Evolutionary conservation across 2,113 vertebrate genomes (phyloP).

Genomic region (Bucco capensis): DNA sequence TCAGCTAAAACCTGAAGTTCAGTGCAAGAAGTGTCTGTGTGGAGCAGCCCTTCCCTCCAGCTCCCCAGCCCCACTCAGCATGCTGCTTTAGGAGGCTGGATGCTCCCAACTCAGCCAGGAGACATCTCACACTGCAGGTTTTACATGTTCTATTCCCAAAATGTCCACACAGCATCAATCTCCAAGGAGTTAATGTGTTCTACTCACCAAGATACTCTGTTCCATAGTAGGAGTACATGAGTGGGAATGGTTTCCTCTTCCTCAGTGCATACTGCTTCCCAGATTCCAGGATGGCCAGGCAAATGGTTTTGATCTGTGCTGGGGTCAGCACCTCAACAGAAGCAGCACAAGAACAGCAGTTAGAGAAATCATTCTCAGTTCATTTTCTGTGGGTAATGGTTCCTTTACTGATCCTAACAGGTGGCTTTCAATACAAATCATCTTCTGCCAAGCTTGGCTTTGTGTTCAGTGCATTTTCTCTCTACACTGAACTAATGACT

Average conservation of each 20-base stretch:
- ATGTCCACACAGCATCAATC: not conserved
- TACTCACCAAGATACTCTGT: slow-evolving; percentile 88
- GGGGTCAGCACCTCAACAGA: slow-evolving; percentile 80
- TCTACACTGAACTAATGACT: not conserved
- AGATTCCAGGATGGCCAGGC: slow-evolving; percentile 87
- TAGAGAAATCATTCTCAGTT: no score
- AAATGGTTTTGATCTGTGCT: slow-evolving; percentile 86
- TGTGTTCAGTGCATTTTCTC: not conserved
- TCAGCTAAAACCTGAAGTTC: not conserved
- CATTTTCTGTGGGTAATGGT: not conserved
- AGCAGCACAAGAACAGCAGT: no score
- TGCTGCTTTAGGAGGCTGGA: not conserved
- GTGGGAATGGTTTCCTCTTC: slow-evolving; percentile 85
- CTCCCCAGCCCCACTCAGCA: not conserved
- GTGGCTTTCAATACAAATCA: not conserved
- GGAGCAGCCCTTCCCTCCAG: not conserved
- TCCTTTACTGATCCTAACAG: not conserved
- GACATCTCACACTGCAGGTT: not conserved
- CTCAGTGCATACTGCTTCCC: slow-evolving; percentile 85
- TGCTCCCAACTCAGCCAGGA: not conserved
- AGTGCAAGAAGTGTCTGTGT: not conserved
- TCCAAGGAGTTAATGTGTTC: not conserved
- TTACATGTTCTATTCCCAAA: not conserved
- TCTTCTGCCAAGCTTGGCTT: not conserved
- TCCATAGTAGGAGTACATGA: slow-evolving; percentile 90